phyloP scores from a whole-genome alignment of 2,797 vertebrate genomes.

The Anguilla marmorata region DNA sequence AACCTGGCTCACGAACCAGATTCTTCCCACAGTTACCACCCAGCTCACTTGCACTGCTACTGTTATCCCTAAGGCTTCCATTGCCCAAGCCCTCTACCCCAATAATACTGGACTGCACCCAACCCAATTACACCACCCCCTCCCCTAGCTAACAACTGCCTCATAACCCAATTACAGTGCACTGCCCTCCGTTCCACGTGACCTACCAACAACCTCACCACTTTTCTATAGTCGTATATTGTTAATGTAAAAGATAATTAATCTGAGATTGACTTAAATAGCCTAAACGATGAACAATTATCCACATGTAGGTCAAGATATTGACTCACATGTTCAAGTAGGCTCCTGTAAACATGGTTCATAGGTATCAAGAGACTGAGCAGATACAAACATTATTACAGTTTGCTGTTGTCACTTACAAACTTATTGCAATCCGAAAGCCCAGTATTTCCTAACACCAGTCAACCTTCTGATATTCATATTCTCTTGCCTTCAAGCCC shows the following conservation, averaged over 20 bases:
- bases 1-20: conserved; percentile 31
- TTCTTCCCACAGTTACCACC: conserved; percentile 24
- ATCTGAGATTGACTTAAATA: background rate
- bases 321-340: background rate
- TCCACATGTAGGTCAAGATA: background rate
- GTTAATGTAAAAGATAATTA: background rate
- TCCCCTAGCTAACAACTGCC: background rate
- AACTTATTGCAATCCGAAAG: background rate
- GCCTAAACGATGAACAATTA: background rate
- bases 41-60: conserved; percentile 49
- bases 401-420: background rate
- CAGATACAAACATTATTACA: background rate
- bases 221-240: background rate
- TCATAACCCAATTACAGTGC: background rate
- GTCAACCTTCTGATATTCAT: background rate
- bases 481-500: background rate
- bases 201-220: background rate
- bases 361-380: background rate
- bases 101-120: background rate
- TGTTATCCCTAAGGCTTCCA: conserved; percentile 36
- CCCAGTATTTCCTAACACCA: background rate
- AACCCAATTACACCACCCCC: background rate
- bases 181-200: background rate
- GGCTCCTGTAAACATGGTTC: background rate
- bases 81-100: background rate